Evolutionary conservation across 2,888 invertebrate species (phyloP), one percentile per base, ranked within the genome.

Genomic region (Dryomyza anilis): DNA sequence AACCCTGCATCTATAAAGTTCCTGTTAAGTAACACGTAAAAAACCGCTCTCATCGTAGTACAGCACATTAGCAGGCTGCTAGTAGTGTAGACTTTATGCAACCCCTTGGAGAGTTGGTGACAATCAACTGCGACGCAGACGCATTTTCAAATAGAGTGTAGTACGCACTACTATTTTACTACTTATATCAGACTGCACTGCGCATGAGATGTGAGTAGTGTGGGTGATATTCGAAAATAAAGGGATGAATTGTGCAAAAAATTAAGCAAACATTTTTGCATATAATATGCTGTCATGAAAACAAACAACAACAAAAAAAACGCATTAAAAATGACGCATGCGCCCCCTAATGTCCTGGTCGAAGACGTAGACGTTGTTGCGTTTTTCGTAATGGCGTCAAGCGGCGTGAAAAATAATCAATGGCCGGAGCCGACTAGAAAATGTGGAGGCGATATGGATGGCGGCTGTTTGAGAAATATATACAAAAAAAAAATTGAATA

Each of bases 161-260:
- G 64, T 64, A 64, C 64, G 64, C 58, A 53, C 58, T 58, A 53
- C 64, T 58, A 64, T 57, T 64, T 50, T 64, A 64, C 64, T 59
- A 64, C 58, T 39, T 27, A 60, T 25, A 30, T 12, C 46, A 12
- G 14, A 16, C 4, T 21, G 23, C 6, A 50, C 50, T 60, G 48
- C 59, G 33, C 16, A 58, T 30, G n/a, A n/a, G n/a, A n/a, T n/a
- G n/a, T n/a, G n/a, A n/a, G 43, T 43, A 43, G 43, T 43, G 6
- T 16, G 14, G 43, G 5, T 36, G 36, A 12, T 36, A 3, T 14
- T 36, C 12, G 2, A 3, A 12, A n/a, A 39, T 6, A 7, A 12
- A 50, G 50, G 50, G 50, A 56, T 56, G 23, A 56, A 43, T 21
- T 12, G 21, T n/a, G 27, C 19, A 29, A n/a, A 52, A 19, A 2